Evolutionary conservation across 2,113 vertebrate genomes (phyloP).

Genomic region (Thalassarche chlororhynchos): DNA sequence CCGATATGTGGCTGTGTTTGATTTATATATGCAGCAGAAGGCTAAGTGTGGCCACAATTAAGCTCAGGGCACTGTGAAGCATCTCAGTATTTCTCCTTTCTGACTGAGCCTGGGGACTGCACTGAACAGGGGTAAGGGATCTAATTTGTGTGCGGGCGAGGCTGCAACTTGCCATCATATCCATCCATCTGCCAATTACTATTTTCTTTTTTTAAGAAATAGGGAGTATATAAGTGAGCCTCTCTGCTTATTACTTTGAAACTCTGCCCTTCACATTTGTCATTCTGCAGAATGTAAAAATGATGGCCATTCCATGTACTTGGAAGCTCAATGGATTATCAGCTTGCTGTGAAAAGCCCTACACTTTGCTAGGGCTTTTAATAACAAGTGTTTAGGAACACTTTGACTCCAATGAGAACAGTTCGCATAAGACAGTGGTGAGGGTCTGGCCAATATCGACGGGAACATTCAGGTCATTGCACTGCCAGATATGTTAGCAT

Average conservation of each 20-base stretch:
- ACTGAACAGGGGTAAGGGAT: not conserved
- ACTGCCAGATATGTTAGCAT: not conserved
- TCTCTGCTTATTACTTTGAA: not conserved
- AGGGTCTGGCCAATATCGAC: not conserved
- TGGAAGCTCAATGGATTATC: not conserved
- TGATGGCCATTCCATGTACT: not conserved
- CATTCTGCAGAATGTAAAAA: not conserved
- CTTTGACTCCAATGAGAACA: not conserved
- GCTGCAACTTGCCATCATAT: not conserved
- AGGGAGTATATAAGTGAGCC: not conserved
- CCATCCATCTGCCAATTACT: not conserved
- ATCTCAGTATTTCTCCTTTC: not conserved
- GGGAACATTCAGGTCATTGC: not conserved
- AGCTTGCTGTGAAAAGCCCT: not conserved
- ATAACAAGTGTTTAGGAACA: not conserved
- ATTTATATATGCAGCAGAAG: not conserved
- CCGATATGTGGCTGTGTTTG: not conserved
- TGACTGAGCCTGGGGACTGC: not conserved
- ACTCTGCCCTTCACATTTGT: not conserved
- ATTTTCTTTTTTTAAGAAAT: not conserved
- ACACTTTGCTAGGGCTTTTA: not conserved
- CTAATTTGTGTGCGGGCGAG: not conserved
- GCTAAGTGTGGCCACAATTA: not conserved
- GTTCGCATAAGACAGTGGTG: not conserved
- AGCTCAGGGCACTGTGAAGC: not conserved